Base-by-base conservation (phyloP, 2,888 invertebrate genomes). In the Drosophila birchii region DNA sequence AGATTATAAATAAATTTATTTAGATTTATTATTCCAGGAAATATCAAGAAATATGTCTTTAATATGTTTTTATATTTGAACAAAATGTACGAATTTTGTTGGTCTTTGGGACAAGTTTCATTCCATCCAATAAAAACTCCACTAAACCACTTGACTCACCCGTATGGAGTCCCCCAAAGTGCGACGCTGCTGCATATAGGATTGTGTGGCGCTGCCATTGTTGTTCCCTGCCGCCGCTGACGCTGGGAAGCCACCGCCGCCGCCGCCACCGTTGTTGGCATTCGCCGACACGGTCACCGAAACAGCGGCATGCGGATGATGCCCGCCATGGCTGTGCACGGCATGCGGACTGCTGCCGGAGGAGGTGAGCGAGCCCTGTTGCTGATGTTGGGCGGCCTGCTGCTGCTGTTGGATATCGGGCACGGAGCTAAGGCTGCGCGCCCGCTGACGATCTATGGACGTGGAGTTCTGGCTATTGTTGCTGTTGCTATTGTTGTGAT, bases 351-450 rank as follows among this genome's bases (percentile, higher is more conserved):
- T 77, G 57, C 64, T 76, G 44, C 72, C 62, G 20, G 76, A 72
- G 38, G 76, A 64, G 29, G 68, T 72, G 20, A 83, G 75, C 18
- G 82, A 86, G 2, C 82, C 86, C n/a, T 86, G 86, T 5, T 83
- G 81, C 3, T 86, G 81, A 18, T 86, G 81, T 11, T 86, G 88
- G 5, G 82, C 84, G 36, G 86, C 84, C 56, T 90, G 90, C 39
- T 57, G 85, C n/a, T 84, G 85, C 43, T 90, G 90, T 34, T 92
- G 94, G 79, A 96, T 93, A 91, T 96, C 97, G 18, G 97, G 97
- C 78, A 97, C 97, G 66, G 96, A 96, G 63, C 96, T 96, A 81
- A 97, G 92, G 39, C 96, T 96, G 76, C 97, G 94, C 56, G 97
- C 97, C 79, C 97, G 94, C 93, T 97, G 97, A 79, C 97, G 94